Base-by-base conservation (phyloP, 2,113 vertebrate genomes). In the Tyto alba region DNA sequence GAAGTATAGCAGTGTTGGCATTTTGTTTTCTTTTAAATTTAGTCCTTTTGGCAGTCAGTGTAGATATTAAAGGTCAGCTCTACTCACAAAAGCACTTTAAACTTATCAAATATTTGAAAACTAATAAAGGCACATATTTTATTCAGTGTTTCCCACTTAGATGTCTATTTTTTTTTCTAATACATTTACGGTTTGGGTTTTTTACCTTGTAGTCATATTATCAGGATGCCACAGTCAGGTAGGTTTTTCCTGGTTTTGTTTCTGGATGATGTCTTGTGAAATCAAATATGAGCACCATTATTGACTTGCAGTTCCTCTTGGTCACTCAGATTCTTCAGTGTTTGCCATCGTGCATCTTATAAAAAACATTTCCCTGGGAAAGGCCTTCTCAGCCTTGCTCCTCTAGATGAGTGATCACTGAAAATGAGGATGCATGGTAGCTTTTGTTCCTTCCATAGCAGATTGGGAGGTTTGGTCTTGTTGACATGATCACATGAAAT, bases 61-160 rank as follows among this genome's bases (percentile, higher is more conserved):
- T 71, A 64, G 41, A 57, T 96, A 83, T 57, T 96, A 95, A 95
- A 97, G 87, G 82, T 95, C 78, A 94, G 7, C 16, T 94, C 11
- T 38, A 50, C 47, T 90, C 83, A 88, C 36, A 86, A 29, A 78
- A 53, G 4, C 36, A 30, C 48, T 89, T 82, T 91, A 75, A 96
- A 86, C 52, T 91, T 81, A 84, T 38, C 40, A 84, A 69, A 60
- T 90, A 68, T 76, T 89, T 92, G 57, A 84, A 95, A 89, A 89
- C 20, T 84, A 77, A 77, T 62, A 78, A 95, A 93, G 45, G n/a
- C 7, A 34, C 6, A 2, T n/a, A n/a, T 79, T 94, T 89, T 78
- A 43, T 59, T 84, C 40, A n/a, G 18, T n/a, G 11, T 11, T 57
- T 93, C 16, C 26, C 27, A 30, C 86, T 75, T 74, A 83, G 32